phyloP scores from a whole-genome alignment of 2,888 invertebrate genomes.

The Drosophila phalerata region DNA sequence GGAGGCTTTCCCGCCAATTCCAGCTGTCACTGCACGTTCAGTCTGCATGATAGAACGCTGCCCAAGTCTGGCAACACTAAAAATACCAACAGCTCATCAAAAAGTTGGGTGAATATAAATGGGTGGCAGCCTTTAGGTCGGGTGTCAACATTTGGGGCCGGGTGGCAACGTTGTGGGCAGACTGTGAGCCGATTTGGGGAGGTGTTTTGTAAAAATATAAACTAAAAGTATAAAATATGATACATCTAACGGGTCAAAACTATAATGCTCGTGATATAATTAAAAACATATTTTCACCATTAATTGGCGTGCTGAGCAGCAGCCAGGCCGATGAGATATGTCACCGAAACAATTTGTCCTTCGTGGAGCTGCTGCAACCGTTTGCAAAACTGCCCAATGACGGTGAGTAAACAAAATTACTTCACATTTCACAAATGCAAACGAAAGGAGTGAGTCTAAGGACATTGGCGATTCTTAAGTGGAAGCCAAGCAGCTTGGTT shows the following conservation, averaged over 20 bases:
- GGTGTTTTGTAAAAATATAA: constrained; percentile 14
- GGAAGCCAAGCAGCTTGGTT: neutral
- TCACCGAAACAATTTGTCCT: constrained; percentile 95
- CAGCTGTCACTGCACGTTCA: constrained; percentile 51
- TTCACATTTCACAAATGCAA: neutral
- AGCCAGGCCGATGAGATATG: constrained; percentile 93
- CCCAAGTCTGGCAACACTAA: constrained; percentile 14
- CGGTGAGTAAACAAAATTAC: constrained; percentile 86
- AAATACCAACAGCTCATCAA: constrained; percentile 15
- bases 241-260: constrained; percentile 87
- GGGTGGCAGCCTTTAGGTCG: no score
- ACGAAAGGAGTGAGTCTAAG: neutral
- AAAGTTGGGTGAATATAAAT: no score
- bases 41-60: constrained; percentile 11
- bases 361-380: constrained; percentile 95
- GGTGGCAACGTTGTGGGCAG: no score
- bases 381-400: constrained; percentile 92
- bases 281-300: constrained; percentile 95
- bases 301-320: constrained; percentile 94
- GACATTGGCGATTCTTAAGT: neutral
- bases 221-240: constrained; percentile 75
- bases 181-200: no score
- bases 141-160: no score
- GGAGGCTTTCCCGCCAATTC: constrained; percentile 62
- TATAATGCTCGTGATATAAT: constrained; percentile 94